phyloP scores from a whole-genome alignment of 2,888 invertebrate species.

The Lingula anatina region DNA sequence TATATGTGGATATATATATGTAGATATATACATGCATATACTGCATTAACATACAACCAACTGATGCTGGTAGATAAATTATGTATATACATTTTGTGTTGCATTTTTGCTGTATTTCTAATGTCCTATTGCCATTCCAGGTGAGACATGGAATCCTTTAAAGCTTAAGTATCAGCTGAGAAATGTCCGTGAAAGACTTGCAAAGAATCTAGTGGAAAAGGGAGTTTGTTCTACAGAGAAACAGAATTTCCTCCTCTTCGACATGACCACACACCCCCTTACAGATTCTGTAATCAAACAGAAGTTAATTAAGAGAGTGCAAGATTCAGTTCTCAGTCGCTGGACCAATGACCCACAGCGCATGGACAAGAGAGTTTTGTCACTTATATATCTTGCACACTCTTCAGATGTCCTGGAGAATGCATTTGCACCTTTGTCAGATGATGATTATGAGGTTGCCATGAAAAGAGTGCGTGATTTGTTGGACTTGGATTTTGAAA shows the following conservation, averaged over 20 bases:
- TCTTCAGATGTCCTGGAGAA: conserved; percentile 99
- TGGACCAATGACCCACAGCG: conserved; percentile 95
- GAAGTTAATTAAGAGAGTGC: conserved; percentile 88
- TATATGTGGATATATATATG: too few species aligned
- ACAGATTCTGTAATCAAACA: conserved; percentile 93
- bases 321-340: conserved; percentile 91
- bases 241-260: conserved; percentile 98
- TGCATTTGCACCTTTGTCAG: conserved; percentile 93
- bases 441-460: conserved; percentile 94
- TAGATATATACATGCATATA: too few species aligned
- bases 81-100: not conserved
- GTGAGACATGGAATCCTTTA: conserved; percentile 99
- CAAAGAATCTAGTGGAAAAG: conserved; percentile 98
- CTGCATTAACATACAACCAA: too few species aligned
- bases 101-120: too few species aligned
- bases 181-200: conserved; percentile 96
- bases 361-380: conserved; percentile 91
- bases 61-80: too few species aligned
- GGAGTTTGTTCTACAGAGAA: conserved; percentile 98
- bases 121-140: too few species aligned
- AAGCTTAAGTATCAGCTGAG: conserved; percentile 96
- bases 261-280: conserved; percentile 99
- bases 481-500: conserved; percentile 93
- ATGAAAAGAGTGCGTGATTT: conserved; percentile 95
- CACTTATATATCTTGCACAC: conserved; percentile 91